These are phyloP conservation scores for Caenorhabditis sp. DNA, from an alignment of 2,888 invertebrate genomes.

Conservation along the genomic window DNA sequence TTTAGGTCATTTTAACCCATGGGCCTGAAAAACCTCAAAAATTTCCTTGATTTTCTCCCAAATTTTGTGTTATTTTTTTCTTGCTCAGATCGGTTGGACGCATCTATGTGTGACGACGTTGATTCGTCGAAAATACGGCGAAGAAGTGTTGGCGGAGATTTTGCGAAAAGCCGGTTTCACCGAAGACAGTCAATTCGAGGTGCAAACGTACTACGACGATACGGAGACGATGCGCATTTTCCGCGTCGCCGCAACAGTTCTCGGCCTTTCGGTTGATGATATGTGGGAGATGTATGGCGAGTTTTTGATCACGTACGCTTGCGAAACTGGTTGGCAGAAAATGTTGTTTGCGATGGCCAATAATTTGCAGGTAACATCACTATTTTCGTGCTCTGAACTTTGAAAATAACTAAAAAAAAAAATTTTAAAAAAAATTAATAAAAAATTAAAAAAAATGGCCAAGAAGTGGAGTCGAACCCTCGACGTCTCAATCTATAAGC, in stretches of 20 bases:
- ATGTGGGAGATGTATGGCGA: slow-evolving; percentile 66
- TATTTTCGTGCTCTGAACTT: neutral
- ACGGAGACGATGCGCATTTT: slow-evolving; percentile 64
- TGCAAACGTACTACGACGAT: slow-evolving; percentile 60
- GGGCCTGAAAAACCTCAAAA: too few relatives aligned
- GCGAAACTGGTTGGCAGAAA: slow-evolving; percentile 64
- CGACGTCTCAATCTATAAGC: too few relatives aligned
- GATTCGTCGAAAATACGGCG: slow-evolving; percentile 55
- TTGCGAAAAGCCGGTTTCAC: slow-evolving; percentile 58
- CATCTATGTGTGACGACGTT: slow-evolving; percentile 56
- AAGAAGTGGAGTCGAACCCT: too few relatives aligned
- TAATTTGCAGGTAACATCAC: slow-evolving; percentile 51
- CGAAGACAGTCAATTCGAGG: slow-evolving; percentile 53
- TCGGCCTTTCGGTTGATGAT: slow-evolving; percentile 59
- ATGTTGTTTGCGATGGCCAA: slow-evolving; percentile 62
- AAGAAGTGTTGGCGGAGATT: slow-evolving; percentile 54
- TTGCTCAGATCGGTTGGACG: slow-evolving; percentile 68
- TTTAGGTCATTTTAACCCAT: too few relatives aligned
- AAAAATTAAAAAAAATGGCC: too few relatives aligned
- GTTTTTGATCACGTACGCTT: slow-evolving; percentile 58
- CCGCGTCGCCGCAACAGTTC: slow-evolving; percentile 52
- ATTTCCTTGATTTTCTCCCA: too few relatives aligned
- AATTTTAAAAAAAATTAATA: too few relatives aligned
- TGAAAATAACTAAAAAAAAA: neutral
- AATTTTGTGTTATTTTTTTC: too few relatives aligned